A percentile compares a stretch with the other conserved stretches of the same genome.
phyloP scores from a whole-genome alignment of 2,888 invertebrate species.

The Lasiommata megera region DNA sequence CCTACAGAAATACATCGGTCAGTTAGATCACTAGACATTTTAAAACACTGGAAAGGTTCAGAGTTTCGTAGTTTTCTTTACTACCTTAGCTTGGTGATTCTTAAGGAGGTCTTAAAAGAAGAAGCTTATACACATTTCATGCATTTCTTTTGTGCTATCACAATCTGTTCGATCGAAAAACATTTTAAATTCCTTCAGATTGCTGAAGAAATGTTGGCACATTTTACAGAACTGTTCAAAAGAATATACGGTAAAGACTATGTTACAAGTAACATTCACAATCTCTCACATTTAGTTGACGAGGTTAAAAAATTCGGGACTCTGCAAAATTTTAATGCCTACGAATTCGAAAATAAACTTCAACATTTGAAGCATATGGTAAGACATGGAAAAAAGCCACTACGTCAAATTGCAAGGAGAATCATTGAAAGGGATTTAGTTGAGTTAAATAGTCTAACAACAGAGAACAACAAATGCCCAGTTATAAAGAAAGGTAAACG shows the following conservation, averaged over 20 bases:
- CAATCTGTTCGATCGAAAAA: constrained; percentile 29
- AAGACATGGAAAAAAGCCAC: constrained; percentile 3
- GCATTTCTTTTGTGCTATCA: constrained; percentile 26
- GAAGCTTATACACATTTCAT: constrained; percentile 1
- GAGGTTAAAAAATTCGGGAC: constrained; percentile 2
- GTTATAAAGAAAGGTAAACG: constrained; percentile 11
- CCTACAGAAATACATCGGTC: constrained; percentile 9
- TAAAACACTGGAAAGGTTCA: constrained; percentile 29
- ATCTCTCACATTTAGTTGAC: constrained; percentile 13
- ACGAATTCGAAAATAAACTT: constrained; percentile 7
- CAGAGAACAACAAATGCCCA: constrained; percentile 8
- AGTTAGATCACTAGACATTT: constrained; percentile 20
- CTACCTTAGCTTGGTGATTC: constrained; percentile 31
- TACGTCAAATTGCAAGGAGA: constrained; percentile 2
- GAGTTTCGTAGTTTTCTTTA: constrained; percentile 33
- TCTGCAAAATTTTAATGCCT: constrained; percentile 7
- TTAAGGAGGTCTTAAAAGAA: constrained; percentile 24
- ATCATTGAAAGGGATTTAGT: constrained; percentile 3
- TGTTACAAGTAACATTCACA: constrained; percentile 33
- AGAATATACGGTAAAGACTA: constrained; percentile 29
- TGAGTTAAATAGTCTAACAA: neutral
- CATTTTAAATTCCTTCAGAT: constrained; percentile 22
- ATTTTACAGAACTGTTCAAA: constrained; percentile 29
- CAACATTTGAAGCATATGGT: neutral
- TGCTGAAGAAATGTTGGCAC: constrained; percentile 25